These are phyloP conservation scores for Ophiothrix spiculata DNA, from an alignment of 35 echinoderm and acorn worm species.

Conservation along the genomic window DNA sequence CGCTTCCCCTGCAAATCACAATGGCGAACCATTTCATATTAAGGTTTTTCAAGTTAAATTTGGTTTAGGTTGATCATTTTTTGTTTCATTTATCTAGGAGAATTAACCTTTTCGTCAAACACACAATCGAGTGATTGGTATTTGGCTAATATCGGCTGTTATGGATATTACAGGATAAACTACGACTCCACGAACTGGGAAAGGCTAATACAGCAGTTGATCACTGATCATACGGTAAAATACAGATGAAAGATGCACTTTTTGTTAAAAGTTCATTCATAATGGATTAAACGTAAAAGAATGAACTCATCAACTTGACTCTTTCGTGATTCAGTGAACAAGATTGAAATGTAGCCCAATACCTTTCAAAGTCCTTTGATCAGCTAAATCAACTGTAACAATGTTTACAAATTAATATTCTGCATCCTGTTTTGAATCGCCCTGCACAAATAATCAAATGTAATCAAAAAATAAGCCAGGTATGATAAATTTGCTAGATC, in stretches of 20 bases:
- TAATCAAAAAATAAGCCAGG: too few relatives aligned
- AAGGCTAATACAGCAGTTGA: constrained; percentile 30
- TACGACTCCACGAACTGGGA: constrained; percentile 72
- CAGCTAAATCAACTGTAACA: background rate
- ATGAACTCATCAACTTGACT: background rate
- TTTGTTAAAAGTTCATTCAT: background rate
- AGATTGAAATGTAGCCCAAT: background rate
- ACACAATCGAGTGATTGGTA: constrained; percentile 36
- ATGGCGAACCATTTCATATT: too few relatives aligned
- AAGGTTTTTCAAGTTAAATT: too few relatives aligned
- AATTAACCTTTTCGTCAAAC: background rate
- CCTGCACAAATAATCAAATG: too few relatives aligned
- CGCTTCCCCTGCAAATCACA: too few relatives aligned
- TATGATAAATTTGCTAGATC: too few relatives aligned
- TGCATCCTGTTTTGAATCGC: too few relatives aligned
- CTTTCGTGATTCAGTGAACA: background rate
- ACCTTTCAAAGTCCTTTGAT: background rate
- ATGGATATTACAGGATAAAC: constrained; percentile 80
- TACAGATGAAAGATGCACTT: background rate
- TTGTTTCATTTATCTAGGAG: background rate
- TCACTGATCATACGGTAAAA: constrained; percentile 33
- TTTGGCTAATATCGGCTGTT: constrained; percentile 54
- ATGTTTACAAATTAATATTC: background rate
- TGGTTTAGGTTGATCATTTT: background rate
- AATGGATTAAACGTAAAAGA: background rate